A percentile compares a stretch with the other conserved stretches of the same genome.
These are phyloP conservation scores for Phengaris alcon DNA, from an alignment of 2,888 invertebrate species.

Conservation along the genomic window DNA sequence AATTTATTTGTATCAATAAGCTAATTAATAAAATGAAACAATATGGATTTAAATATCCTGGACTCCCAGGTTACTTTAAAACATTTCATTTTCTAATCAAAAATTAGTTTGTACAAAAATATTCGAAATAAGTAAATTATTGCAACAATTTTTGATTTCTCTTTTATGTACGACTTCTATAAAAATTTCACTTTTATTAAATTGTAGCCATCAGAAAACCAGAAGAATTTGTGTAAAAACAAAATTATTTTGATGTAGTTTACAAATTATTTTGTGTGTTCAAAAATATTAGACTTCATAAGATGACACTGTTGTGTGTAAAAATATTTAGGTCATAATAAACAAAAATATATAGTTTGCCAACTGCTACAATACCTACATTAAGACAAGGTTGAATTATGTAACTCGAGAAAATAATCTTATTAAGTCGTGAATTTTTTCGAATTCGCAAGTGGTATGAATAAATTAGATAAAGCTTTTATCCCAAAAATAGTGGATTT, in stretches of 20 bases:
- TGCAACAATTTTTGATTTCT: neutral
- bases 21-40: no score
- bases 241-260: neutral
- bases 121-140: neutral
- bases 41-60: no score
- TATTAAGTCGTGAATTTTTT: neutral
- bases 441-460: neutral
- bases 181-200: neutral
- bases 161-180: neutral
- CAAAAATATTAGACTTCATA: neutral
- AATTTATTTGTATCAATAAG: no score
- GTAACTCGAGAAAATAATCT: neutral
- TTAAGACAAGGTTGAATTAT: slow-evolving; percentile 9
- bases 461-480: slow-evolving; percentile 8
- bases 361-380: slow-evolving; percentile 1
- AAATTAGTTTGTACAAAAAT: neutral
- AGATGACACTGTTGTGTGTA: neutral
- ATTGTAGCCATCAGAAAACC: neutral
- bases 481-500: slow-evolving; percentile 21
- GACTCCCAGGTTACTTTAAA: no score
- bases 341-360: slow-evolving; percentile 18
- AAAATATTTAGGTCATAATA: slow-evolving; percentile 27
- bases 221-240: neutral
- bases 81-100: no score
- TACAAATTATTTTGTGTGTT: slow-evolving; percentile 3